Percentiles rank a stretch among this genome's conserved stretches.
Conservation (phyloP, 2,888 invertebrate genomes). For the Carterocephalus palaemon region DNA sequence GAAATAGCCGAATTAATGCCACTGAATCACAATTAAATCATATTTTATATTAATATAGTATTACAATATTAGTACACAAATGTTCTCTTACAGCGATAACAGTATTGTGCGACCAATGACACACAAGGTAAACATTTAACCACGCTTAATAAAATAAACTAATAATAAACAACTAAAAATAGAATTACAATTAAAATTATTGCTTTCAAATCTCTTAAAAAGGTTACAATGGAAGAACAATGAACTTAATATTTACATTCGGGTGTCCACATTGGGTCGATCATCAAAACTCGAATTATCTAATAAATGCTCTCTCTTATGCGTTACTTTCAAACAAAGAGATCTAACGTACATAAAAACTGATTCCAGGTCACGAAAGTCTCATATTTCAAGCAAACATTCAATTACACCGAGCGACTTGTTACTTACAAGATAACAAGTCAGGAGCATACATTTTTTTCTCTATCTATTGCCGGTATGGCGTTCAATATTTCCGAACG, state of each 20-base stretch:
- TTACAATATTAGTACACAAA: slow-evolving; percentile 29
- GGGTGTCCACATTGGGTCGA: slow-evolving; percentile 15
- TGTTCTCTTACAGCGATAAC: slow-evolving; percentile 23
- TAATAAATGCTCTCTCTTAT: no score
- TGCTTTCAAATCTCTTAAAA: slow-evolving; percentile 57
- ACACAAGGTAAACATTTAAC: slow-evolving; percentile 23
- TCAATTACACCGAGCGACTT: no score
- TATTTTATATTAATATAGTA: slow-evolving; percentile 7
- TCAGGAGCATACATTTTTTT: no score
- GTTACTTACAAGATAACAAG: no score
- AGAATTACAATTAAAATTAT: slow-evolving; percentile 53
- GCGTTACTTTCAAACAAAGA: no score
- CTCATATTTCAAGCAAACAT: no score
- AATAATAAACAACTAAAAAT: slow-evolving; percentile 53
- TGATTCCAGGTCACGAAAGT: no score
- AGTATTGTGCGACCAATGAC: slow-evolving; percentile 29
- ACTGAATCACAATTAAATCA: background rate
- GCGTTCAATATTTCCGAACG: no score
- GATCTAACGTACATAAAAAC: no score
- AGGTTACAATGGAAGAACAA: slow-evolving; percentile 50
- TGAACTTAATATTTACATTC: slow-evolving; percentile 24
- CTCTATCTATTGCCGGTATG: no score
- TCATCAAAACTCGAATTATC: no score
- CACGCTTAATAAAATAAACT: slow-evolving; percentile 47
- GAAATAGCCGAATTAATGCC: background rate